Base-by-base conservation (phyloP, 2,888 invertebrate genomes). In the Caenorhabditis zanzibari region DNA sequence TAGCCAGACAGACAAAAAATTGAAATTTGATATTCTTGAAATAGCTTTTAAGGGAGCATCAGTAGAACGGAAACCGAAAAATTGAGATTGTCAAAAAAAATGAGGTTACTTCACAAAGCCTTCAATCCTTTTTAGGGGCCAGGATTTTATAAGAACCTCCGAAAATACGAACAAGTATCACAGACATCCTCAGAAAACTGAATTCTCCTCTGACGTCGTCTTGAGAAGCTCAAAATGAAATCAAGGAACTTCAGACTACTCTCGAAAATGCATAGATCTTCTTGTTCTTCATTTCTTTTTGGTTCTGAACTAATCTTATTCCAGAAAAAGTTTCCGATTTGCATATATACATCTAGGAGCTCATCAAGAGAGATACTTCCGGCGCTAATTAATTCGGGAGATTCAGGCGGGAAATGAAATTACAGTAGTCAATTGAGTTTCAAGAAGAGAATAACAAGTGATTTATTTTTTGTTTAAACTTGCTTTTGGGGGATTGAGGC, bases 261-360 rank as follows among this genome's bases (percentile, higher is more conserved):
- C 47, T 47, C 47, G 32, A 38, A 47, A 47, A 47, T 47, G 19
- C 47, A n/a, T 19, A 47, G 47, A 47, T 47, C 47, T 44, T 14
- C 44, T 44, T 14, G 14, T 4, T 44, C n/a, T 2, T 44, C 0
- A 16, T n/a, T 10, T 44, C 16, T 44, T 16, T 14, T 10, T 14
- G 16, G 14, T 32, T 44, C 44, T 44, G 4, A n/a, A 47, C 47
- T 47, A 47, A 47, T 47, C 47, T 47, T 10, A 47, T 47, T 47
- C 19, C 47, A 47, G 38, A 38, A 47, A 44, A 47, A 47, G 47
- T 47, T 47, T 47, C 47, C 47, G n/a, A 47, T 47, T 47, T 47
- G 19, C 47, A 47, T 47, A 47, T 47, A 47, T 10, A 44, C n/a
- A n/a, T n/a, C 32, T 32, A 32, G 32, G 32, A 47, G 47, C 47